Base-by-base conservation (phyloP, 1,140 invertebrate species). In the Drosophila melanogaster region DNA sequence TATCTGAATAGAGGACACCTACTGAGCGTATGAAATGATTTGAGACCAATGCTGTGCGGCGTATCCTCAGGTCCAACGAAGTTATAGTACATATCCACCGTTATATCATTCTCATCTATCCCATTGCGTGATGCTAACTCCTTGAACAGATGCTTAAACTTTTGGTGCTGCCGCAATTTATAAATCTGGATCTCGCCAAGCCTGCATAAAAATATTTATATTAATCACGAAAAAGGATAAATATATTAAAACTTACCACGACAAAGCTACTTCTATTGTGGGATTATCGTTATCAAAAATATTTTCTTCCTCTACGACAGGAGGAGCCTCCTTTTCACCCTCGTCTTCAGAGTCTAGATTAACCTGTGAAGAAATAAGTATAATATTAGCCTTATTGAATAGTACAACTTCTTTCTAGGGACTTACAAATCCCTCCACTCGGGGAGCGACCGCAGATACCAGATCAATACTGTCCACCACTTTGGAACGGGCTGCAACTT, bases 401-500 rank as follows among this genome's bases (percentile, higher is more conserved):
- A 12, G 12, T 5, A 38, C 0, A 17, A 0, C 7, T 24, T 3
- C 1, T 19, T 14, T 4, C 4, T 10, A 1, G 3, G 7, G 2
- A 69, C 79, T 87, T 73, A 90, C 87, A 30, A 81, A 78, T 10
- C 90, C 90, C 40, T 91, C 90, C 0, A 91, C 47, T 10, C 58
- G 74, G 0, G 81, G 77, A 26, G 57, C 8, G 6, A 89, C 86
- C n/a, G 77, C 76, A 0, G 90, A 77, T 2, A 91, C 71, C 24
- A 91, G 54, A 59, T 91, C 90, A 7, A 91, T 75, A 7, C 49
- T 55, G 35, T 84, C 90, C 17, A 87, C 5, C 12, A 84, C 71
- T 7, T 43, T 22, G 0, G 69, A 44, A 30, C 78, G 72, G 0
- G 87, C 87, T 17, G 77, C 87, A 11, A 64, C 8, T 59, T 90